phyloP scores from a whole-genome alignment of 1,140 invertebrate species.

The Macrostomum lignano region DNA sequence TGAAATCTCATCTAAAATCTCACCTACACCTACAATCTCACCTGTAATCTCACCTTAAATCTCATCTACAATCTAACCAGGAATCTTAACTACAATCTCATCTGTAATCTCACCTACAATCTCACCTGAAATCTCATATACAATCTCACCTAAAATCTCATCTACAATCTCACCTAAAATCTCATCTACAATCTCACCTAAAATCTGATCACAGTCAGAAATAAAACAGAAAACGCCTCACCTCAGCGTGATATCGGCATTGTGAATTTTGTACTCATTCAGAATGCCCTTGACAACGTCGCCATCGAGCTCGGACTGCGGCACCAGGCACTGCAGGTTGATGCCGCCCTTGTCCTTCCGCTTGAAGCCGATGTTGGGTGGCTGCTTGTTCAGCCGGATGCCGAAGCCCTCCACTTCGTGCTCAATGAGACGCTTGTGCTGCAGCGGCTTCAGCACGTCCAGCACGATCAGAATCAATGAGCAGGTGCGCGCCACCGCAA shows the following conservation, averaged over 20 bases:
- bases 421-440: constrained; percentile 78
- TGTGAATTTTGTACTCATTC: constrained; percentile 89
- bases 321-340: constrained; percentile 39
- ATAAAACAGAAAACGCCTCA: too few species aligned
- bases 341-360: constrained; percentile 91
- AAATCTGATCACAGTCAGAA: too few species aligned
- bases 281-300: constrained; percentile 84
- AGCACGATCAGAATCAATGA: constrained; percentile 89
- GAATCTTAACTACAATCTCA: too few species aligned
- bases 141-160: too few species aligned
- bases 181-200: too few species aligned
- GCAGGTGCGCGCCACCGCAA: constrained; percentile 66
- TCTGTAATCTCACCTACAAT: too few species aligned
- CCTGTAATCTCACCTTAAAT: too few species aligned
- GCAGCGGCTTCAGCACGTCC: constrained; percentile 80
- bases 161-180: too few species aligned
- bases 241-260: constrained; percentile 41
- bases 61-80: too few species aligned
- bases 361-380: constrained; percentile 78
- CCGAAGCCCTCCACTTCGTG: constrained; percentile 97
- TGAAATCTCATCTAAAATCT: too few species aligned
- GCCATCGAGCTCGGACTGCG: constrained; percentile 69
- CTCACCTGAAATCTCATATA: too few species aligned
- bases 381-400: constrained; percentile 71
- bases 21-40: too few species aligned